These are phyloP conservation scores for Lates calcarifer DNA, from an alignment of 2,113 vertebrate genomes.

Conservation along the genomic window DNA sequence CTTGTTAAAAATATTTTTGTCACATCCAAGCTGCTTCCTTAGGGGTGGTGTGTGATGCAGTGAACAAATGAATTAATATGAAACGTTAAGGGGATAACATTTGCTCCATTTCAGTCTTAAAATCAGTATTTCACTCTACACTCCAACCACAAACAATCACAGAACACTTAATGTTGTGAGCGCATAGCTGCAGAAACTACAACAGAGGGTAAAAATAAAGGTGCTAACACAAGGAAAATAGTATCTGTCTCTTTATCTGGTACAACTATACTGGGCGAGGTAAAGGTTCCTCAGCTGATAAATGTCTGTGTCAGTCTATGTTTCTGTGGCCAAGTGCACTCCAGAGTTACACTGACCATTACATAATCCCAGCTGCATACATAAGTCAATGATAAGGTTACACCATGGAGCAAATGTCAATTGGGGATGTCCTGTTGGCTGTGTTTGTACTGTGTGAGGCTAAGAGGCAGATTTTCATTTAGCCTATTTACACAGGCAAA, in stretches of 20 bases:
- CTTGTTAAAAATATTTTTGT: not conserved
- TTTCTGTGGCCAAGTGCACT: not conserved
- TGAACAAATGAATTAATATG: not conserved
- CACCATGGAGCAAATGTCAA: slow-evolving; percentile 18
- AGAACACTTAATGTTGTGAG: not conserved
- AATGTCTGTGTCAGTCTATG: not conserved
- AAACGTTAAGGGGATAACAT: not conserved
- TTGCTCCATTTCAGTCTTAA: not conserved
- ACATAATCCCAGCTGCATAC: slow-evolving; percentile 1
- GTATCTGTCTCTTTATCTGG: not conserved
- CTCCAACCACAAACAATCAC: no score
- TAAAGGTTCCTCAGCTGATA: not conserved
- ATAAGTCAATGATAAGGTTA: not conserved
- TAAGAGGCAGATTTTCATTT: not conserved
- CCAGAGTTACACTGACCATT: slow-evolving; percentile 13
- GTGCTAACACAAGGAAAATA: not conserved
- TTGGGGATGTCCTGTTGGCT: not conserved
- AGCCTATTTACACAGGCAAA: not conserved
- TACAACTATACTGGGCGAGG: not conserved
- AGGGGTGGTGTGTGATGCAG: rapidly evolving
- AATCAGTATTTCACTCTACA: not conserved
- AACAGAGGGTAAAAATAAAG: not conserved
- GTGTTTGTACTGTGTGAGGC: not conserved
- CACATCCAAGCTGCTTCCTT: not conserved
- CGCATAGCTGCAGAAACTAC: not conserved